Percentiles rank a stretch among this genome's conserved stretches.
phyloP scores from a whole-genome alignment of 2,113 vertebrate species.

The Amphiprion ocellaris region DNA sequence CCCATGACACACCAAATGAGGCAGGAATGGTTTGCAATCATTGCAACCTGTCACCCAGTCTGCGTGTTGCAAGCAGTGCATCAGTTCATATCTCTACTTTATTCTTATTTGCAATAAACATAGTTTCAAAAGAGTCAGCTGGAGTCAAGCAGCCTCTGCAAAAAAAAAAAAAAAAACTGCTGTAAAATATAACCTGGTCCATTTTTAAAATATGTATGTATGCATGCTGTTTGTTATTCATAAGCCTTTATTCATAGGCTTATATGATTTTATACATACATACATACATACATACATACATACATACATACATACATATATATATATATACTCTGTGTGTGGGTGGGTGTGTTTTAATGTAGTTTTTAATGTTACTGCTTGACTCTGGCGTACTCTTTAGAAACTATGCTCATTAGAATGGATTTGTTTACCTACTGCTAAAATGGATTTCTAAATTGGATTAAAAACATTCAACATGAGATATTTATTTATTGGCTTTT shows the following conservation, averaged over 20 bases:
- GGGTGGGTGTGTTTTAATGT: not conserved
- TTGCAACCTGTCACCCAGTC: constrained; percentile 71
- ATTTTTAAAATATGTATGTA: too few relatives aligned
- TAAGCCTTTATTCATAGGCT: too few relatives aligned
- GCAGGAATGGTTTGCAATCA: constrained; percentile 52
- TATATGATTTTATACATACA: too few relatives aligned
- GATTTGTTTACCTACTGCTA: not conserved
- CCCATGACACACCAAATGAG: constrained; percentile 70
- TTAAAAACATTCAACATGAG: not conserved
- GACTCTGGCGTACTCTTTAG: not conserved
- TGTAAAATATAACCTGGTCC: too few relatives aligned
- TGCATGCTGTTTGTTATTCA: too few relatives aligned
- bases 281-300: too few relatives aligned
- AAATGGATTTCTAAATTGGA: constrained; percentile 1
- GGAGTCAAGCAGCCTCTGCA: too few relatives aligned
- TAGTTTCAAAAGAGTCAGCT: too few relatives aligned
- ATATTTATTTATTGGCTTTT: constrained; percentile 4
- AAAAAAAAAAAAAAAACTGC: too few relatives aligned
- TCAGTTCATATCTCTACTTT: constrained; percentile 6
- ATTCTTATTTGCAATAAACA: too few relatives aligned
- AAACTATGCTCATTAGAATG: not conserved
- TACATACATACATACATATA: too few relatives aligned
- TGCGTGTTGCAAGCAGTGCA: constrained; percentile 42
- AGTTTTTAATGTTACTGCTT: not conserved
- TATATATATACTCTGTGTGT: too few relatives aligned